phyloP scores from a whole-genome alignment of 2,888 invertebrate genomes.

The Synergus itoensis region DNA sequence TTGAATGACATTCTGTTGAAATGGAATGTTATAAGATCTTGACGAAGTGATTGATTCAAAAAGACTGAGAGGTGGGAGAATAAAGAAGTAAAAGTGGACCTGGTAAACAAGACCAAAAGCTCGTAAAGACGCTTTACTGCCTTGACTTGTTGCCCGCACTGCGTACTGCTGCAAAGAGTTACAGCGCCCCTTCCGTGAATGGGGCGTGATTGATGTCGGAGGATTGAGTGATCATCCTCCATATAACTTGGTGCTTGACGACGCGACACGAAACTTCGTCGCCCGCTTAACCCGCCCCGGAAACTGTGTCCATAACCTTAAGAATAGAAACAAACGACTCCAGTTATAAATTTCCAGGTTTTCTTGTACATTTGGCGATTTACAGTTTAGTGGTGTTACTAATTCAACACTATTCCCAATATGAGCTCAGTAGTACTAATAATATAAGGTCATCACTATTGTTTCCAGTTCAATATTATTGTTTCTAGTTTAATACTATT shows the following conservation, averaged over 20 bases:
- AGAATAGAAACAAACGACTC: slow-evolving; percentile 18
- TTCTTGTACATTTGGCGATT: too few species aligned
- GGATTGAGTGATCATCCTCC: slow-evolving; percentile 73
- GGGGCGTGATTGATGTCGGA: slow-evolving; percentile 71
- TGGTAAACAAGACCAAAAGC: slow-evolving; percentile 50
- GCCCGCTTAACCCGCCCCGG: slow-evolving; percentile 9
- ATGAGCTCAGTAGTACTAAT: too few species aligned
- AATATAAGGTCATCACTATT: too few species aligned
- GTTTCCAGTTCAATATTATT: too few species aligned
- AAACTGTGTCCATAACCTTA: slow-evolving; percentile 6
- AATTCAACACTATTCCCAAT: too few species aligned
- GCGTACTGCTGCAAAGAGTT: slow-evolving; percentile 45
- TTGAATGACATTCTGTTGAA: neutral
- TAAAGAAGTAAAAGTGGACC: slow-evolving; percentile 30
- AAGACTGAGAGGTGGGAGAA: neutral
- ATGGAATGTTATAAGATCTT: neutral
- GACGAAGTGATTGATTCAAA: neutral
- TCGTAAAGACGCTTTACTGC: slow-evolving; percentile 53
- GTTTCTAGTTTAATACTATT: too few species aligned
- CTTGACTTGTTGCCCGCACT: slow-evolving; percentile 47
- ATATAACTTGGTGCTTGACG: slow-evolving; percentile 49
- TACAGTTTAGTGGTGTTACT: too few species aligned
- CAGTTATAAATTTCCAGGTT: neutral
- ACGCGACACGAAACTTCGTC: slow-evolving; percentile 18
- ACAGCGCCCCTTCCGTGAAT: slow-evolving; percentile 52